Base-by-base conservation (phyloP, 2,888 invertebrate genomes). In the Panorpa germanica region DNA sequence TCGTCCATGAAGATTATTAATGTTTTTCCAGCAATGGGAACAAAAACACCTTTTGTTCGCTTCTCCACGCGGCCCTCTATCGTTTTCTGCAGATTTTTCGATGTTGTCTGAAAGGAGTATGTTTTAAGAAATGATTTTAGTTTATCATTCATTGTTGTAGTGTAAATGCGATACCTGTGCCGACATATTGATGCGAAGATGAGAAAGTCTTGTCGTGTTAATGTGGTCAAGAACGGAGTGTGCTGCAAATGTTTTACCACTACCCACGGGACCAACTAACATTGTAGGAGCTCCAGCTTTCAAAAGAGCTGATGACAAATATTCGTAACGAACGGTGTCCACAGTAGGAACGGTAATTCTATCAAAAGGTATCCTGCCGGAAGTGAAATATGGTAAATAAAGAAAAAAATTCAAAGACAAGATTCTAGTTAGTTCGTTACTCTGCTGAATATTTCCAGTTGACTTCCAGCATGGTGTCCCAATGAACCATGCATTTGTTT, bases 1-100 rank as follows among this genome's bases (percentile, higher is more conserved):
- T 90, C 88, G 49, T 90, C 90, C 70, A 90, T 68, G 49, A 85
- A 86, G 6, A 77, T 68, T 34, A 88, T 67, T 67, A 90, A 70
- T 39, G 61, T 73, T 57, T 85, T 88, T 46, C 80, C 74, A 38
- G 76, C 80, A 14, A 72, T 57, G 0, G 88, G 88, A 3, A 76
- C 71, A 45, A 69, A 86, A 35, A 76, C 69, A 2, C 75, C 80
- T 50, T 86, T 88, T 1, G 83, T 85, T 29, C 85, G 61, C 55
- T 88, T 86, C 52, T 88, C 86, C 1, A 85, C 63, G n/a, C 78
- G 61, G 34, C 76, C 73, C 50, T 86, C 86, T 18, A 88, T 78
- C 11, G 74, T 71, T 32, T 82, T 78, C 53, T 88, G 82, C 0
- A 88, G 68, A 38, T 83, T 81, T 30, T 69, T 68, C 0, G 88